These are phyloP conservation scores for Leptobrachium leishanense DNA, from an alignment of 2,113 vertebrate species.

Conservation along the genomic window DNA sequence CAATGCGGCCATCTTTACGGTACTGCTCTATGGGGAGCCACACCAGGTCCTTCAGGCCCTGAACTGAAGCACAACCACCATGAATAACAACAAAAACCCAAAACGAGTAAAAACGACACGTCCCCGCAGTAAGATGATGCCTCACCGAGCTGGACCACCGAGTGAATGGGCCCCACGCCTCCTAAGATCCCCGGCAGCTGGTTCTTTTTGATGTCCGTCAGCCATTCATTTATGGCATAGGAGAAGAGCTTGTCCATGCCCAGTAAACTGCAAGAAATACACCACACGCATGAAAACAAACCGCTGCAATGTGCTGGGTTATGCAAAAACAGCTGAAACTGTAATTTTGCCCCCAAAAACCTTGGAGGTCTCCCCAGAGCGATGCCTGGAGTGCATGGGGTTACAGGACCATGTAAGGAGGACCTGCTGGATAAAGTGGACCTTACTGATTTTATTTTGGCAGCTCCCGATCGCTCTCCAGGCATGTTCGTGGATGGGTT, in stretches of 20 bases:
- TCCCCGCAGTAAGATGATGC: constrained; percentile 7
- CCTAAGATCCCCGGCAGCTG: constrained; percentile 93
- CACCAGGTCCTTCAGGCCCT: constrained; percentile 94
- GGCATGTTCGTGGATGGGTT: no score
- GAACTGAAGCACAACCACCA: constrained; percentile 69
- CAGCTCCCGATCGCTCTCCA: no score
- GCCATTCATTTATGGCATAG: constrained; percentile 93
- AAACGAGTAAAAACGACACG: neutral
- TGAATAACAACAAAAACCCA: neutral
- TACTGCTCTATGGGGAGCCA: constrained; percentile 98
- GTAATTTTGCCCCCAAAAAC: no score
- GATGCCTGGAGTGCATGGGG: no score
- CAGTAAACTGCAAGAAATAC: constrained; percentile 74
- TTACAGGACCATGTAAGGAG: no score
- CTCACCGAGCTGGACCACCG: constrained; percentile 91
- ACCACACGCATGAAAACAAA: constrained; percentile 32
- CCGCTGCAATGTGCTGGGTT: constrained; percentile 30
- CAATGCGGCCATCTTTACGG: constrained; percentile 91
- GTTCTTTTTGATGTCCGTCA: constrained; percentile 95
- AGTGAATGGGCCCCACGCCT: constrained; percentile 96
- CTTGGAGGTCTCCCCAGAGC: no score
- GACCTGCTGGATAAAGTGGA: no score
- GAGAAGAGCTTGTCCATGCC: constrained; percentile 94
- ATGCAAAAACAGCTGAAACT: no score
- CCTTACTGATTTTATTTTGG: no score